Conservation (phyloP, 2,888 invertebrate species). For the Orthosia cruda region DNA sequence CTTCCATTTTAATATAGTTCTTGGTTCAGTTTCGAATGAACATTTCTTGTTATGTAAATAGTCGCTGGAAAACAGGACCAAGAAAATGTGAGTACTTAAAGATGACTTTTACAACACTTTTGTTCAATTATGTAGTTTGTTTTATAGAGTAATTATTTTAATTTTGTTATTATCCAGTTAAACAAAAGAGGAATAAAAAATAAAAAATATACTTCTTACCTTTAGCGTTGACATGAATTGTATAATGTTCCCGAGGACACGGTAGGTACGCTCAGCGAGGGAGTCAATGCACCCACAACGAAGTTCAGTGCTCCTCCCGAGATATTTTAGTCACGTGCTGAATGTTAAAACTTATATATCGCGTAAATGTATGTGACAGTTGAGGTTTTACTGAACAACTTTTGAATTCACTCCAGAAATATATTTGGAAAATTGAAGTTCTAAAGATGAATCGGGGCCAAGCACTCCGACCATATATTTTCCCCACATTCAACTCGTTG, state of each 20-base stretch:
- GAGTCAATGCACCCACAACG: constrained; percentile 84
- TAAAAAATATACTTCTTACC: constrained; percentile 51
- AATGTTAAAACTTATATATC: constrained; percentile 82
- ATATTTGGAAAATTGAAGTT: constrained; percentile 74
- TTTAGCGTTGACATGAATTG: constrained; percentile 76
- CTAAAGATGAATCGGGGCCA: constrained; percentile 63
- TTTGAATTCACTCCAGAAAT: constrained; percentile 68
- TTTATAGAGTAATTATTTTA: constrained; percentile 51
- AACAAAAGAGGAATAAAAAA: constrained; percentile 51
- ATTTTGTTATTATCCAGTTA: constrained; percentile 41
- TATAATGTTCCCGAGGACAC: constrained; percentile 72
- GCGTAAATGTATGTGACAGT: constrained; percentile 78
- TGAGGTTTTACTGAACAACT: constrained; percentile 70
- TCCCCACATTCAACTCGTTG: constrained; percentile 50
- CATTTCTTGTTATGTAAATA: constrained; percentile 78
- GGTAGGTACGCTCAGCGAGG: constrained; percentile 62
- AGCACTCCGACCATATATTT: constrained; percentile 59
- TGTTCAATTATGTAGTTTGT: constrained; percentile 47
- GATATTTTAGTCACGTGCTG: constrained; percentile 82
- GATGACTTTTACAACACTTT: constrained; percentile 46
- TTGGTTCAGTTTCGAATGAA: constrained; percentile 73
- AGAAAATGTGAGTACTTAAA: constrained; percentile 8
- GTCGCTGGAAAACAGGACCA: constrained; percentile 55
- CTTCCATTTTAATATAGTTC: constrained; percentile 68
- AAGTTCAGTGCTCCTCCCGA: constrained; percentile 85